phyloP scores from a whole-genome alignment of 2,888 invertebrate species.

The Clistopyga incitator region DNA sequence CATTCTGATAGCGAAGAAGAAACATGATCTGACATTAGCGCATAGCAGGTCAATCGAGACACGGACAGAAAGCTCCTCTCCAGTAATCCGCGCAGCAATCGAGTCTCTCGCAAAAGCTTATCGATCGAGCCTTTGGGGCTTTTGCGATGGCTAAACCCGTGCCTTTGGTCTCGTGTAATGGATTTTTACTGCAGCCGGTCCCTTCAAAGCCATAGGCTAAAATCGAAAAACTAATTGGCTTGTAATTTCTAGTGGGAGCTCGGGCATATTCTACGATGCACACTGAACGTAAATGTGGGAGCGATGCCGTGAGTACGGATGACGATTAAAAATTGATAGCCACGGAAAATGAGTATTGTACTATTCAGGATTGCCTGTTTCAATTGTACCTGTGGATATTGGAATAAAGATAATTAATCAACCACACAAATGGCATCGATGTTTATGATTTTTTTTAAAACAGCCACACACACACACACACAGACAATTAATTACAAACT shows the following conservation, averaged over 20 bases:
- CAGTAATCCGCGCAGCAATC: constrained; percentile 64
- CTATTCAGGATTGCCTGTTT: not conserved
- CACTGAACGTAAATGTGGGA: not conserved
- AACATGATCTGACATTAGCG: constrained; percentile 52
- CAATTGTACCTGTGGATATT: not conserved
- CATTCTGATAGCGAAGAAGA: constrained; percentile 26
- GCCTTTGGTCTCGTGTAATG: constrained; percentile 52
- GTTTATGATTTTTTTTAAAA: not conserved
- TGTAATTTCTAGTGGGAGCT: constrained; percentile 14
- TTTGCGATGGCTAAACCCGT: constrained; percentile 39
- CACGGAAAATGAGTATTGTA: not conserved
- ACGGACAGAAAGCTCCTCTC: constrained; percentile 12
- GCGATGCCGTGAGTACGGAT: not conserved
- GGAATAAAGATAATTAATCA: not conserved
- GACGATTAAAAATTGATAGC: constrained; percentile 2
- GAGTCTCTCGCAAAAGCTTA: constrained; percentile 50
- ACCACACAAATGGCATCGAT: not conserved
- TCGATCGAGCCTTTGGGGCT: constrained; percentile 57
- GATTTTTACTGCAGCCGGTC: constrained; percentile 48
- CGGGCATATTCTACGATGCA: not conserved
- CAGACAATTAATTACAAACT: not conserved
- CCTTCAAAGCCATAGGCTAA: constrained; percentile 41
- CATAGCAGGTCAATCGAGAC: constrained; percentile 1
- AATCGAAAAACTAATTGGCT: constrained; percentile 41
- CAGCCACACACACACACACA: too few species aligned